Evolutionary conservation across 1,140 invertebrate genomes (phyloP).

Genomic region (Bombus affinis): DNA sequence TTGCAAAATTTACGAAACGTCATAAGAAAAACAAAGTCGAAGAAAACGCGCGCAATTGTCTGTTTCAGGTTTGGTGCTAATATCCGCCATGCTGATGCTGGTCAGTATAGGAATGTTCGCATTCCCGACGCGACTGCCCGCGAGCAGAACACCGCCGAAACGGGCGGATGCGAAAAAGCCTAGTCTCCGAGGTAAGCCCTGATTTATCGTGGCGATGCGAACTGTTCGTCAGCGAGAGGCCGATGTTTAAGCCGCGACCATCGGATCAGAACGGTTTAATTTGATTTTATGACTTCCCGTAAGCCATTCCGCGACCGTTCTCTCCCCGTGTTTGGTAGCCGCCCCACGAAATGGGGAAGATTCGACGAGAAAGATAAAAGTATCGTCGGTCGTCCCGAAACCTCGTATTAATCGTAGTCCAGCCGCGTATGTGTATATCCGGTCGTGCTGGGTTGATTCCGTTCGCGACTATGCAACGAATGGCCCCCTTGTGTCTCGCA

Average conservation of each 20-base stretch:
- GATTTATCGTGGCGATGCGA: constrained; percentile 53
- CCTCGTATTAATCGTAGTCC: constrained; percentile 2
- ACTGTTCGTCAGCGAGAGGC: constrained; percentile 43
- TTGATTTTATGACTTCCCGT: constrained; percentile 57
- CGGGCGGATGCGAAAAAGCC: constrained; percentile 83
- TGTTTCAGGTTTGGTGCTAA: constrained; percentile 88
- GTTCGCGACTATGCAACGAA: not conserved
- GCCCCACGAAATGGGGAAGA: constrained; percentile 25
- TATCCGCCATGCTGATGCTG: constrained; percentile 90
- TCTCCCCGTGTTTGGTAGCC: not conserved
- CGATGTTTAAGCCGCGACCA: constrained; percentile 39
- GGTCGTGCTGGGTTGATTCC: not conserved
- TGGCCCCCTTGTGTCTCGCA: not conserved
- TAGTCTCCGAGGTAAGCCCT: constrained; percentile 82
- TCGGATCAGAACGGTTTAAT: constrained; percentile 56
- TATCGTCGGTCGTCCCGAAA: constrained; percentile 26
- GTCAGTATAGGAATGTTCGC: constrained; percentile 94
- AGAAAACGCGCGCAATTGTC: not conserved
- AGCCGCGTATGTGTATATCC: not conserved
- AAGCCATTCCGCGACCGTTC: constrained; percentile 39
- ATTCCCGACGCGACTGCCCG: constrained; percentile 89
- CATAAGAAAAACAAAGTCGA: not conserved
- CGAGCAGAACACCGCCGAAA: constrained; percentile 80
- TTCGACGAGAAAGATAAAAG: constrained; percentile 31
- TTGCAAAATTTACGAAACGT: not conserved